These are phyloP conservation scores for Mimas tiliae DNA, from an alignment of 2,888 invertebrate genomes.

Conservation along the genomic window DNA sequence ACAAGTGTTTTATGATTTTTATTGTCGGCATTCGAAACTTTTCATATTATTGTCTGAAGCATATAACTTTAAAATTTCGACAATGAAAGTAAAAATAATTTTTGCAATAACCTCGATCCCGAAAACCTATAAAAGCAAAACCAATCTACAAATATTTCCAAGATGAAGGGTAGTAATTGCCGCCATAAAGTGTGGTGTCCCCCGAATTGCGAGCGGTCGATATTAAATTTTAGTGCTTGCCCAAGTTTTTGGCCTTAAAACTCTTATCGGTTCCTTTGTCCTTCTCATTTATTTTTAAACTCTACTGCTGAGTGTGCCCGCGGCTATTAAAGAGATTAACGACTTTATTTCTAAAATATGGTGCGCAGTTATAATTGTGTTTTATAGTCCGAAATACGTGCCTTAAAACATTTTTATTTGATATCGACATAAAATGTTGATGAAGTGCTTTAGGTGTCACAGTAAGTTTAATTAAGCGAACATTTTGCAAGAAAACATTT, in stretches of 20 bases:
- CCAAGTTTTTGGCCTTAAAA: constrained; percentile 69
- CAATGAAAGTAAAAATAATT: constrained; percentile 46
- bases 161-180: constrained; percentile 80
- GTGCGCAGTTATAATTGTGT: constrained; percentile 39
- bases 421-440: not conserved
- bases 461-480: not conserved
- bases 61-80: constrained; percentile 23
- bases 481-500: not conserved
- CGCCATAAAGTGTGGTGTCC: constrained; percentile 76
- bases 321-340: constrained; percentile 64
- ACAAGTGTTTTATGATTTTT: constrained; percentile 26
- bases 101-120: constrained; percentile 62
- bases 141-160: constrained; percentile 72
- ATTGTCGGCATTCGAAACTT: constrained; percentile 27
- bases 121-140: constrained; percentile 73
- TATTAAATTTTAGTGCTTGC: constrained; percentile 77
- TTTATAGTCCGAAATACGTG: constrained; percentile 7
- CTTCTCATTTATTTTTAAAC: constrained; percentile 64
- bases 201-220: constrained; percentile 62
- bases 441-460: not conserved
- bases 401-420: constrained; percentile 21
- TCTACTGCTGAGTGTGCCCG: constrained; percentile 58
- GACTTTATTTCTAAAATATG: constrained; percentile 40
- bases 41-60: constrained; percentile 26
- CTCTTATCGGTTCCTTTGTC: constrained; percentile 64